phyloP scores from a whole-genome alignment of 2,888 invertebrate genomes.

The Diadegma fenestrale region DNA sequence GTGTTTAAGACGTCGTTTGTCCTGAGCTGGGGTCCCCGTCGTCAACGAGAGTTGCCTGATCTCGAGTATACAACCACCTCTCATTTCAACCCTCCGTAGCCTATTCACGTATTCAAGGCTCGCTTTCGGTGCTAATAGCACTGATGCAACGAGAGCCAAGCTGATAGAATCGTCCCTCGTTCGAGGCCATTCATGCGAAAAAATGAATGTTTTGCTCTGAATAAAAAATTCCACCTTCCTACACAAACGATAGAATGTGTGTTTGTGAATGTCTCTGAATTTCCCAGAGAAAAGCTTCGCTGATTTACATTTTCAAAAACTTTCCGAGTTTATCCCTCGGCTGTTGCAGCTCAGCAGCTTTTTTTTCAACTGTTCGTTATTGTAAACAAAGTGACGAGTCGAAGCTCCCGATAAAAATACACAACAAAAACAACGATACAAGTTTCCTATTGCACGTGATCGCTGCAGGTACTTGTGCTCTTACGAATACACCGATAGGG shows the following conservation, averaged over 20 bases:
- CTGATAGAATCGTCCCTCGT: constrained; percentile 44
- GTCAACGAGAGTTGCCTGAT: constrained; percentile 63
- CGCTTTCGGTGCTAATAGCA: constrained; percentile 68
- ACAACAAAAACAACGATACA: neutral
- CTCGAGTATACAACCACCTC: constrained; percentile 56
- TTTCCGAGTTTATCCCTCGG: neutral
- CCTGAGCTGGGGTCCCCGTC: constrained; percentile 51
- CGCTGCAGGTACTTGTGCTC: neutral
- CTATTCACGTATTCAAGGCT: constrained; percentile 68
- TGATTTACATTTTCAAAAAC: constrained; percentile 40
- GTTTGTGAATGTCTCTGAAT: neutral
- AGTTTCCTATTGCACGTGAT: neutral
- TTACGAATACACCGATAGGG: neutral
- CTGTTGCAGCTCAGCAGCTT: neutral
- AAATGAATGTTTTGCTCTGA: constrained; percentile 56
- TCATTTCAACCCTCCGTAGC: constrained; percentile 33
- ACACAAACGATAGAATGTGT: neutral
- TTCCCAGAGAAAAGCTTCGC: constrained; percentile 22
- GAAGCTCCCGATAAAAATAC: neutral
- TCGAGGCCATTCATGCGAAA: constrained; percentile 62
- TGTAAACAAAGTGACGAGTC: neutral
- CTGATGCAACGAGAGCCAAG: constrained; percentile 55
- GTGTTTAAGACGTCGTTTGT: constrained; percentile 68
- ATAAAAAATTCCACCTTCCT: constrained; percentile 14
- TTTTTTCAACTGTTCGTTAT: neutral